Percentiles rank a stretch among this genome's conserved stretches.
Evolutionary conservation across 2,113 vertebrate genomes (phyloP).

Genomic region (Micromys minutus): DNA sequence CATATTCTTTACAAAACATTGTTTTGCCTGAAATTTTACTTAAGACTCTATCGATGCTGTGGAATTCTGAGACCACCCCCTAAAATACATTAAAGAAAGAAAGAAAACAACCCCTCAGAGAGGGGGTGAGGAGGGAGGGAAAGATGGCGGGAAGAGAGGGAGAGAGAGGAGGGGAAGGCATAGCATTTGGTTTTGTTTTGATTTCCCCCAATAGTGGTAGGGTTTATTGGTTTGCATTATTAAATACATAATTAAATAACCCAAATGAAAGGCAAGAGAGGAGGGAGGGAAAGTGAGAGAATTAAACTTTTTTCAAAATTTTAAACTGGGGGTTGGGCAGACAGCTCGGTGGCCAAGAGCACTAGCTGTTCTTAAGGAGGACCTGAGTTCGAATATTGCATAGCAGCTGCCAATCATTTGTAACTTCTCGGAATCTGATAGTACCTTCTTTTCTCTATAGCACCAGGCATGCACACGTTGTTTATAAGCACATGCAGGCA

Average conservation of each 20-base stretch:
- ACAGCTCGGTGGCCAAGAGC: neutral
- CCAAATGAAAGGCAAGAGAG: no score
- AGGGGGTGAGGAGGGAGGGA: no score
- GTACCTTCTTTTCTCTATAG: no score
- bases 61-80: neutral
- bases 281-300: neutral
- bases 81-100: no score
- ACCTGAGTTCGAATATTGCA: neutral
- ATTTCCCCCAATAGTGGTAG: neutral
- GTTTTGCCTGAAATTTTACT: neutral
- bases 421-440: neutral
- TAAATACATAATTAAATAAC: neutral
- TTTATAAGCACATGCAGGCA: neutral
- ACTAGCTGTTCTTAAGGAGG: neutral
- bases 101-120: no score
- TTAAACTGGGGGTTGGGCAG: neutral
- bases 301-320: neutral
- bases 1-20: constrained; percentile 5
- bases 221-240: constrained; percentile 21
- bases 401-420: neutral
- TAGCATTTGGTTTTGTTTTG: neutral
- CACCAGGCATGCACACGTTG: neutral
- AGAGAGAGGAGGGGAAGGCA: no score
- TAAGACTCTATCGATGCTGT: neutral
- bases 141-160: no score